These are phyloP conservation scores for Cotesia vestalis DNA, from an alignment of 1,140 invertebrate species.

Conservation along the genomic window DNA sequence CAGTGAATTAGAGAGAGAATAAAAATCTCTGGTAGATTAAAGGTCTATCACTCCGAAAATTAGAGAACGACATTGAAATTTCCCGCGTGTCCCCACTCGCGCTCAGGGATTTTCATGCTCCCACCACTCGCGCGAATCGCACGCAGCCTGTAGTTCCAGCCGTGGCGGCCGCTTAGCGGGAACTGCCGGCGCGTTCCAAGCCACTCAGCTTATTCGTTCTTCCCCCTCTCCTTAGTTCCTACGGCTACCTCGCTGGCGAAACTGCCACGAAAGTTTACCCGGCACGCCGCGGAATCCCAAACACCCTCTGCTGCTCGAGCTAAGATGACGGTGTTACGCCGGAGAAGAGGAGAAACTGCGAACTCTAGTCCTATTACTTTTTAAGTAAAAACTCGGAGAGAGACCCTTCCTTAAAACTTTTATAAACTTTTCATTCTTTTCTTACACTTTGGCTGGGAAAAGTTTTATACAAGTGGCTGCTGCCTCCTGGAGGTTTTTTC, in stretches of 20 bases:
- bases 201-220: constrained; percentile 24
- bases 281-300: constrained; percentile 44
- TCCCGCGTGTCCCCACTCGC: not conserved
- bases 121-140: not conserved
- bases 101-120: not conserved
- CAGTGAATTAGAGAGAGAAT: too few species aligned
- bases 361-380: too few species aligned
- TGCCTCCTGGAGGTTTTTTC: not conserved
- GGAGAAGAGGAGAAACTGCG: too few species aligned
- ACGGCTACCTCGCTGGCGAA: constrained; percentile 36
- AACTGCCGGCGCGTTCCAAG: constrained; percentile 55
- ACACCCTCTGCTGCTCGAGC: constrained; percentile 41
- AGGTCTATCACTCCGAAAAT: too few species aligned
- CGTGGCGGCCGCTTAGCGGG: constrained; percentile 62
- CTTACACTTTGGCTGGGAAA: constrained; percentile 1
- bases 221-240: constrained; percentile 43
- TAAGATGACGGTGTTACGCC: constrained; percentile 11
- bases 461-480: constrained; percentile 5
- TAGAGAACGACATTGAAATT: too few species aligned
- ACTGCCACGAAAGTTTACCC: constrained; percentile 53
- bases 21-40: too few species aligned
- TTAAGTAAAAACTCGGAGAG: not conserved
- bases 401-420: constrained; percentile 35
- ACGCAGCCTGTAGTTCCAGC: constrained; percentile 48
- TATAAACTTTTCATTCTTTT: constrained; percentile 31